Evolutionary conservation across 1,140 invertebrate species (phyloP).

Genomic region (Cotesia typhae): DNA sequence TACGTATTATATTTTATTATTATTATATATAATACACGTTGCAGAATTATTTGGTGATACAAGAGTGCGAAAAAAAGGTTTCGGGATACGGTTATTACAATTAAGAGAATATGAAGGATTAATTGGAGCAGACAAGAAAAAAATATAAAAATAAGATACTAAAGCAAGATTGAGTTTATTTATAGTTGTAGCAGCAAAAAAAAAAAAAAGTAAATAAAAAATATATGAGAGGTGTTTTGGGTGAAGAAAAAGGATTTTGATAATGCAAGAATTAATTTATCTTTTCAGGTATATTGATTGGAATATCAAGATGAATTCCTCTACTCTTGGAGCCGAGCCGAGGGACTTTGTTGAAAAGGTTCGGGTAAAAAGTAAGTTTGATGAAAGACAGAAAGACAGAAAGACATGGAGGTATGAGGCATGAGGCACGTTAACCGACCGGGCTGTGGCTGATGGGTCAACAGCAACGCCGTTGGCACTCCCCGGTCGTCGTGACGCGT

Average conservation of each 20-base stretch:
- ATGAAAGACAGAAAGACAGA: neutral
- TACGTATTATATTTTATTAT: too few species aligned
- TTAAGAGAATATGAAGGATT: too few species aligned
- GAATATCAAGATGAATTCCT: neutral
- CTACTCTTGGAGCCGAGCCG: neutral
- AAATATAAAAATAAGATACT: too few species aligned
- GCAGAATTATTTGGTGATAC: too few species aligned
- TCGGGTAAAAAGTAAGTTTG: neutral
- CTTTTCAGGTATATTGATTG: conserved; percentile 6
- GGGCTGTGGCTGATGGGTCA: conserved; percentile 59
- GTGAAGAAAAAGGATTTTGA: conserved; percentile 9
- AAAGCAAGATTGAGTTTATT: too few species aligned
- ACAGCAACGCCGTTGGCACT: conserved; percentile 65
- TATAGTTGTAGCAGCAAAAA: too few species aligned
- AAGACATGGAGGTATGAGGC: conserved; percentile 2
- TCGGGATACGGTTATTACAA: too few species aligned
- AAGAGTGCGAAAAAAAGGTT: too few species aligned
- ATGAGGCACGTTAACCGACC: conserved; percentile 25
- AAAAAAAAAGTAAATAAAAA: neutral
- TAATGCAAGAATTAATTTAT: neutral
- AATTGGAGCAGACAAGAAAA: too few species aligned
- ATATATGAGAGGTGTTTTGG: neutral
- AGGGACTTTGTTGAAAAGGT: conserved; percentile 12
- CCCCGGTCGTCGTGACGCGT: conserved; percentile 45
- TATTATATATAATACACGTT: too few species aligned